Evolutionary conservation across 2,113 vertebrate species (phyloP), one percentile per base, ranked within the genome.

Genomic region (Callipepla californica): DNA sequence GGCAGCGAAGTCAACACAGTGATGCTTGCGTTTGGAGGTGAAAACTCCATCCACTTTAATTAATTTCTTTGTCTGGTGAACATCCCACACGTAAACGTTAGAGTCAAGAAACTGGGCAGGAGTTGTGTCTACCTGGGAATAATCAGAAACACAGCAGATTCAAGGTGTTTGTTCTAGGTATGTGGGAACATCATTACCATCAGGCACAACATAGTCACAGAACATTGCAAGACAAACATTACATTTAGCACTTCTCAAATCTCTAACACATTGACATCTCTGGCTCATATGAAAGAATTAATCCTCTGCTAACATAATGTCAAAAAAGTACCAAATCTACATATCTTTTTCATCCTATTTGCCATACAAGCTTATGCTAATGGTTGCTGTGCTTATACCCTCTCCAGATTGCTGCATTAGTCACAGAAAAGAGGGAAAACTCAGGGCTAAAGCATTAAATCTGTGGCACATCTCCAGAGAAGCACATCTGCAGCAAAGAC

Each of bases 41-140:
- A 94, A 95, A 51, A 97, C 82, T 38, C 98, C 98, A 3, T 98
- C 97, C 90, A 99, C 92, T 93, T 97, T 98, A 73, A 98, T 97
- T 57, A 99, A 98, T 66, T 98, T 96, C 81, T 99, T 99, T 0
- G 98, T 98, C 70, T 97, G 98, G 85, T 98, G 98, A 88, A 98
- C 85, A 26, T 99, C 99, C 99, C 99, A 99, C 85, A 98, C 72
- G 80, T 99, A 99, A 72, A 99, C 96, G 47, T 87, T 98, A 36
- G 97, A 97, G 97, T 99, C 99, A 14, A 98, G 97, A 83, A 99
- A 99, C 96, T 99, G 99, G 83, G 98, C 89, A 2, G 98, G 98
- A 13, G 97, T 98, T 4, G 97, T 98, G 95, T 99, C 99, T 81
- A 99, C 98, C 99, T 99, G 44, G 44, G 34, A 67, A 28, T 69